A percentile compares a stretch with the other conserved stretches of the same genome.
phyloP scores from a whole-genome alignment of 2,113 vertebrate species.

The Maylandia zebra region DNA sequence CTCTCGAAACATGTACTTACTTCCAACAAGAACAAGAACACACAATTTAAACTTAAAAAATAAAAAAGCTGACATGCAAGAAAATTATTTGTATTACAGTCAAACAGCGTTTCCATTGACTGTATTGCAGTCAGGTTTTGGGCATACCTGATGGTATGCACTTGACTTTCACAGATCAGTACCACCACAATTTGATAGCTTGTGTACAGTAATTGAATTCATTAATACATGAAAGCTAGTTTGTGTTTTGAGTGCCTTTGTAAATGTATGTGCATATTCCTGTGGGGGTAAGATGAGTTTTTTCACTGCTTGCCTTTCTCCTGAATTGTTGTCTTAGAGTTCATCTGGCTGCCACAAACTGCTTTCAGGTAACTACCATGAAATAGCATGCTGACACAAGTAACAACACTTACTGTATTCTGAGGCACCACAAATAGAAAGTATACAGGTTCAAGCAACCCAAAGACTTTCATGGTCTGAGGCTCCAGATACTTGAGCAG shows the following conservation, averaged over 20 bases:
- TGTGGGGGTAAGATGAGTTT: conserved; percentile 33
- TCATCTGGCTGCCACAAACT: neutral
- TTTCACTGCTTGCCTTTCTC: neutral
- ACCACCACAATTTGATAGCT: neutral
- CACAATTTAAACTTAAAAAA: neutral
- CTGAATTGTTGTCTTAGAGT: neutral
- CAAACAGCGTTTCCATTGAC: neutral
- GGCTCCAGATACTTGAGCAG: neutral
- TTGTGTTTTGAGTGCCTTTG: neutral
- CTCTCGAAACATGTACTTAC: neutral
- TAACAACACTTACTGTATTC: neutral
- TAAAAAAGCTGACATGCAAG: neutral
- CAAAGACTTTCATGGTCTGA: neutral
- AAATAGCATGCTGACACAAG: neutral
- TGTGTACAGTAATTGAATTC: neutral
- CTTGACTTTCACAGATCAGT: neutral
- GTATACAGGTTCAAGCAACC: neutral
- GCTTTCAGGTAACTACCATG: neutral
- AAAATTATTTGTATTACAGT: neutral
- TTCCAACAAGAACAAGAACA: neutral
- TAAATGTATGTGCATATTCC: neutral
- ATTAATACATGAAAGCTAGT: neutral
- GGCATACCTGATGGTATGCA: neutral
- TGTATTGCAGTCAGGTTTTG: neutral
- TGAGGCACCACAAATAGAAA: neutral